Base-by-base conservation (phyloP, 2,888 invertebrate genomes). In the Sussaba pulchella region DNA sequence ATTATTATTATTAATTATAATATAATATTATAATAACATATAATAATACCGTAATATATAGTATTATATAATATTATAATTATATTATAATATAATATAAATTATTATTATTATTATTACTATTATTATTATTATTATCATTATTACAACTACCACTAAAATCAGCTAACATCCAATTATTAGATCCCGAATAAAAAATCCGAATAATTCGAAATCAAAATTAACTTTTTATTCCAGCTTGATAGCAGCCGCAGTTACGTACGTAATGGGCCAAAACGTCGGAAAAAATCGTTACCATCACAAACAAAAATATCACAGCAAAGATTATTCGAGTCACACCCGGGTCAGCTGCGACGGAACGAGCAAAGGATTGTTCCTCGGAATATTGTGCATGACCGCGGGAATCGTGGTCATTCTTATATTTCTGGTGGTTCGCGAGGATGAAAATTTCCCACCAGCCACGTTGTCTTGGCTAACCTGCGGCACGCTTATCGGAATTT, bases 201-300 rank as follows among this genome's bases (percentile, higher is more conserved):
- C 31, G 2, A 31, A 31, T 5, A 31, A 31, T 0, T 4, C n/a
- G n/a, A n/a, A n/a, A n/a, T n/a, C n/a, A n/a, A 39, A 63, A 72
- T 36, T 52, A 4, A 50, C 19, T 47, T 5, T 50, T n/a, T 57
- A 74, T 85, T 89, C 36, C 89, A 93, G 94, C 79, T 84, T 94
- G 73, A 93, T 94, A 63, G 94, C 94, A 0, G 94, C 94, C 0
- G 94, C 93, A 0, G 93, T 94, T 70, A 93, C 93, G 0, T 94
- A 93, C 85, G 93, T 94, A 43, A 93, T 94, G 93, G 94, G 94
- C 80, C 93, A 92, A 76, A 93, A 93, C 83, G 93, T 94, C 1
- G 93, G 93, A 0, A 88, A 91, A 9, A 89, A 88, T 74, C 88
- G 91, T n/a, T 84, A 90, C 10, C 82, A 86, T 24, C 87, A 88